Percentiles rank a stretch among this genome's conserved stretches.
These are phyloP conservation scores for Alitta virens DNA, from an alignment of 2,888 invertebrate species.

Conservation along the genomic window DNA sequence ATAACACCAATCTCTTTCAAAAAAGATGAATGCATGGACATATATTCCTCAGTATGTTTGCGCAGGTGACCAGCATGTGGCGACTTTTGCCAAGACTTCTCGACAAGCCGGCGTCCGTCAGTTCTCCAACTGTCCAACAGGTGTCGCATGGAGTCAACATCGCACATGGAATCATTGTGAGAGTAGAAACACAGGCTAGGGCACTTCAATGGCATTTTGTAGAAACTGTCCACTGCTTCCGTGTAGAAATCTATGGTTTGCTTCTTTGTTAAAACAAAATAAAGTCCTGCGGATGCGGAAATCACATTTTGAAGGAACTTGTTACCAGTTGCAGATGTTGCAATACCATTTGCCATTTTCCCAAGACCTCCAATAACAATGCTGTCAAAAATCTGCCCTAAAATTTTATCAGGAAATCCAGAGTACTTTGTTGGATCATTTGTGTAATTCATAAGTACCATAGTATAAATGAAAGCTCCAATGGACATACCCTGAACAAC, in stretches of 20 bases:
- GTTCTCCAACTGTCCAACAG: constrained; percentile 30
- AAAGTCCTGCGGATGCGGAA: constrained; percentile 25
- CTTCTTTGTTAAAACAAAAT: constrained; percentile 33
- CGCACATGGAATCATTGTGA: constrained; percentile 38
- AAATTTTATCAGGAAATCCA: constrained; percentile 25
- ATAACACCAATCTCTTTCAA: no score
- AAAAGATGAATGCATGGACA: no score
- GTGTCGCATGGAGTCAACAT: constrained; percentile 26
- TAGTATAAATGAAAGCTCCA: constrained; percentile 39
- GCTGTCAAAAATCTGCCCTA: constrained; percentile 40
- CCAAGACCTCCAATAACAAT: constrained; percentile 37
- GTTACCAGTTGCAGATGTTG: constrained; percentile 26
- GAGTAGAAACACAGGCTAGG: constrained; percentile 36
- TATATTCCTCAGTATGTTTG: constrained; percentile 2
- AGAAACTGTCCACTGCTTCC: constrained; percentile 29
- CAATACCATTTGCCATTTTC: constrained; percentile 36
- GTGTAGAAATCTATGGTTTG: constrained; percentile 37
- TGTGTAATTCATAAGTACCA: constrained; percentile 17
- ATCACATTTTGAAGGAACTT: constrained; percentile 27
- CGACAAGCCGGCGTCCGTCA: not conserved
- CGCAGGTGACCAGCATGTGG: constrained; percentile 9
- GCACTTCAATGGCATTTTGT: constrained; percentile 29
- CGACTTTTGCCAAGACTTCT: constrained; percentile 6
- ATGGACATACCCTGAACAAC: constrained; percentile 40
- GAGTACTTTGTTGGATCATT: constrained; percentile 21